A percentile compares a stretch with the other conserved stretches of the same genome.
These are phyloP conservation scores for Ctena decussata DNA, from an alignment of 2,888 invertebrate genomes.

Conservation along the genomic window DNA sequence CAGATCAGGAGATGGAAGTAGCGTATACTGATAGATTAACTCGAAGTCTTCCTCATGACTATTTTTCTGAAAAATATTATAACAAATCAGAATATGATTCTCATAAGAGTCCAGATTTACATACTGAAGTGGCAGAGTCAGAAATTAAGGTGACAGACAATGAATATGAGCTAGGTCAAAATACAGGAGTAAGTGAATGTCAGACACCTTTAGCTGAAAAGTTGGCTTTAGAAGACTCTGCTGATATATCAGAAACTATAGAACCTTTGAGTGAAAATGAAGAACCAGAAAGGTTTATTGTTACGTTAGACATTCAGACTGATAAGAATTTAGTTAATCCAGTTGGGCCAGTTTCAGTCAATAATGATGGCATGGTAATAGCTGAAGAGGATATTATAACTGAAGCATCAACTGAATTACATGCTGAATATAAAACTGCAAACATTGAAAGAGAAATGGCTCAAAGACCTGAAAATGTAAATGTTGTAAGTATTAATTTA, in stretches of 20 bases:
- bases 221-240: background rate
- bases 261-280: conserved; percentile 34
- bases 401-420: no score
- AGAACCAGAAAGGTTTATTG: background rate
- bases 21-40: conserved; percentile 11
- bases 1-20: conserved; percentile 46
- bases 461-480: conserved; percentile 7
- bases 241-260: background rate
- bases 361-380: background rate
- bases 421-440: no score
- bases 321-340: background rate
- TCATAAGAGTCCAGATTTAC: no score
- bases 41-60: conserved; percentile 50
- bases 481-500: background rate
- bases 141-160: no score
- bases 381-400: no score
- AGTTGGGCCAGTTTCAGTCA: no score
- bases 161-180: no score
- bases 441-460: no score
- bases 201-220: no score
- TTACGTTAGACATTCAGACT: background rate
- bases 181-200: no score
- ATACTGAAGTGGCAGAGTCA: no score
- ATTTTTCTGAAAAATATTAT: background rate
- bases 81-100: no score